These are phyloP conservation scores for Gari tellinella DNA, from an alignment of 2,888 invertebrate species.

Conservation along the genomic window DNA sequence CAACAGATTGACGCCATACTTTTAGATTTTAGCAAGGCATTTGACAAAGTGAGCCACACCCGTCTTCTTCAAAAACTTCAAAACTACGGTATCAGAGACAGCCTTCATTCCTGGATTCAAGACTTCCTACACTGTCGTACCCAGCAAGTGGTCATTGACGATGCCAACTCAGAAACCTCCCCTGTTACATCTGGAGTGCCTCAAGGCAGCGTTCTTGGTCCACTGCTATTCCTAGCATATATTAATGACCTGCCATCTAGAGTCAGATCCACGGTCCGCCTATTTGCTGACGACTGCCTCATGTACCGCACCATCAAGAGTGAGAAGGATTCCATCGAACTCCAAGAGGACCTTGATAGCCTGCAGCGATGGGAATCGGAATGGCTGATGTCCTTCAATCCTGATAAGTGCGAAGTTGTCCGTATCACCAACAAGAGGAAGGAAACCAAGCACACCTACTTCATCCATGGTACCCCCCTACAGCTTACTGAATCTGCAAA, in stretches of 20 bases:
- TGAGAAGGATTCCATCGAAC: conserved; percentile 13
- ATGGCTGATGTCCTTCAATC: conserved; percentile 43
- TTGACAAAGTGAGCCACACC: too few relatives aligned
- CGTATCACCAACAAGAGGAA: conserved; percentile 34
- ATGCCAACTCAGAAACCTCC: too few relatives aligned
- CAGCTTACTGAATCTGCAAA: conserved; percentile 1
- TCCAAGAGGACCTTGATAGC: conserved; percentile 41
- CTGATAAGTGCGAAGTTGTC: conserved; percentile 45
- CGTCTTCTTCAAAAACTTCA: too few relatives aligned
- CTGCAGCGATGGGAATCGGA: conserved; percentile 31
- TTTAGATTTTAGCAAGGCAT: too few relatives aligned
- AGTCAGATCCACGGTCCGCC: conserved; percentile 27
- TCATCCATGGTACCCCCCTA: conserved; percentile 11
- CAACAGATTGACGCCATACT: too few relatives aligned
- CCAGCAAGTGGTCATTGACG: too few relatives aligned
- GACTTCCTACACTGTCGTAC: too few relatives aligned
- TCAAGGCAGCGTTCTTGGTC: too few relatives aligned
- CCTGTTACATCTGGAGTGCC: too few relatives aligned
- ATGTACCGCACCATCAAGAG: conserved; percentile 34
- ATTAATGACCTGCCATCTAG: conserved; percentile 28
- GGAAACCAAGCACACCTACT: background rate
- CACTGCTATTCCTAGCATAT: too few relatives aligned
- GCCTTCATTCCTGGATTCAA: too few relatives aligned
- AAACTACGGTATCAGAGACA: too few relatives aligned
- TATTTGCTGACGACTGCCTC: conserved; percentile 58